A percentile compares a stretch with the other conserved stretches of the same genome.
Conservation (phyloP, 2,113 vertebrate genomes). For the Bubo bubo region DNA sequence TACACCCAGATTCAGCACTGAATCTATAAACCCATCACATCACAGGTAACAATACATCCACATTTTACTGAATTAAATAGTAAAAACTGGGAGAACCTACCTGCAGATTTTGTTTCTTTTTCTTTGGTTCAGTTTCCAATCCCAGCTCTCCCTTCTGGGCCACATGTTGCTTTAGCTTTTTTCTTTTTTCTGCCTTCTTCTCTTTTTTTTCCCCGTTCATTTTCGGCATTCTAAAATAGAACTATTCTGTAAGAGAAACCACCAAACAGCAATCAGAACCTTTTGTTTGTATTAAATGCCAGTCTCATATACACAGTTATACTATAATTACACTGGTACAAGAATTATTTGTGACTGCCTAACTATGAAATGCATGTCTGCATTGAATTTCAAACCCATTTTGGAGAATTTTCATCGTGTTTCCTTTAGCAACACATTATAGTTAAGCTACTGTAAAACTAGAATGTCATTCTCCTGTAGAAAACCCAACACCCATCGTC, state of each 20-base stretch:
- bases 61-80: neutral
- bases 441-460: neutral
- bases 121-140: neutral
- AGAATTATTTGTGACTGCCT: neutral
- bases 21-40: neutral
- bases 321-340: accelerated
- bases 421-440: neutral
- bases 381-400: neutral
- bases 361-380: neutral
- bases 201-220: neutral
- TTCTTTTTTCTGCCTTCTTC: conserved; percentile 34
- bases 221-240: conserved; percentile 45
- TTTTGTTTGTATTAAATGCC: neutral
- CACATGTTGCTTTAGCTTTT: neutral
- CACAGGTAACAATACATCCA: neutral
- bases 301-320: neutral
- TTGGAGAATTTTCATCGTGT: neutral
- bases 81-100: conserved; percentile 9
- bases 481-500: accelerated
- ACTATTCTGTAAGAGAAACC: neutral
- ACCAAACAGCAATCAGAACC: neutral
- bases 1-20: no score
- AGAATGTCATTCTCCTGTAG: neutral
- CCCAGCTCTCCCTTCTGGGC: neutral
- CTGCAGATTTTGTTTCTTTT: neutral